Percentiles rank a stretch among this genome's conserved stretches.
Evolutionary conservation across 2,113 vertebrate species (phyloP).

Genomic region (Nothocercus julius): DNA sequence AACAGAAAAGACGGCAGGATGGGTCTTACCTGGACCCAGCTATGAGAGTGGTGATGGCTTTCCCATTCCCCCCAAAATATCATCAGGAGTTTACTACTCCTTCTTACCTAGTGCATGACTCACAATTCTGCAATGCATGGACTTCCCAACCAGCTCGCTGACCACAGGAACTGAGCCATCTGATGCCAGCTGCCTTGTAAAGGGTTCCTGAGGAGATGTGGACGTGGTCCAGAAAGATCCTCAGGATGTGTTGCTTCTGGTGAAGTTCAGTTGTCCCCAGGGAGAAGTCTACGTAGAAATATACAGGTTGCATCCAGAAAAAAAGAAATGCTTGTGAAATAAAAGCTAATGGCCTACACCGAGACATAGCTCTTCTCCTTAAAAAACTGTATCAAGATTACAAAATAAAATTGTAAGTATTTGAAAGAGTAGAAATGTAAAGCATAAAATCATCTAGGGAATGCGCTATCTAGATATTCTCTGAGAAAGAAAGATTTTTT

Average conservation of each 20-base stretch:
- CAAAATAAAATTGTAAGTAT: neutral
- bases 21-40: neutral
- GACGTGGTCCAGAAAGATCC: neutral
- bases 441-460: neutral
- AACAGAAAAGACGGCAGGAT: neutral
- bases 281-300: neutral
- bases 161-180: fast-evolving
- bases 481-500: neutral
- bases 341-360: neutral
- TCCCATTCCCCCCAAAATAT: neutral
- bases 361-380: neutral
- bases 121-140: neutral
- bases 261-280: neutral
- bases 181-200: neutral
- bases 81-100: neutral
- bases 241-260: neutral
- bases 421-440: neutral
- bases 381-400: neutral
- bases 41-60: neutral
- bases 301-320: neutral
- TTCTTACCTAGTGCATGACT: neutral
- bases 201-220: neutral
- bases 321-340: neutral
- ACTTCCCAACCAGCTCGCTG: neutral
- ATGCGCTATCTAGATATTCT: neutral